A percentile compares a stretch with the other conserved stretches of the same genome.
Evolutionary conservation across 2,797 vertebrate genomes (phyloP).

Genomic region (Clarias fuscus): DNA sequence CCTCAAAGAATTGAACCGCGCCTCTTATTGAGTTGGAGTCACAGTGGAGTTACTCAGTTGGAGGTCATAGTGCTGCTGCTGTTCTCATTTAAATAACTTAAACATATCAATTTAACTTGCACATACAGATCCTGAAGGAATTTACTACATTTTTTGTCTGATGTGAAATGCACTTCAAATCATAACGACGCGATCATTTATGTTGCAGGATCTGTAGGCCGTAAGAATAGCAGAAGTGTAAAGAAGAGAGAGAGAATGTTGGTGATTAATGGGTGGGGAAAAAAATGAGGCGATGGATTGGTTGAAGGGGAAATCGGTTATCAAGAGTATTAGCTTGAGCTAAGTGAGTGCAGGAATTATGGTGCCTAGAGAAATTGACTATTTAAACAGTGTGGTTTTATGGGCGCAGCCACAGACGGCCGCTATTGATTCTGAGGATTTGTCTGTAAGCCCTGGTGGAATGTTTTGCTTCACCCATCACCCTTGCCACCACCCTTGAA

Average conservation of each 20-base stretch:
- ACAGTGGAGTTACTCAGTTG: no score
- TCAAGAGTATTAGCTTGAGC: neutral
- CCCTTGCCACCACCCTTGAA: neutral
- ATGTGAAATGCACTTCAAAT: no score
- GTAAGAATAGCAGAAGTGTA: neutral
- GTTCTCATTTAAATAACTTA: no score
- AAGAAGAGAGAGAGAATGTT: neutral
- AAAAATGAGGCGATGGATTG: neutral
- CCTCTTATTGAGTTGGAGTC: no score
- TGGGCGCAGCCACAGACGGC: neutral
- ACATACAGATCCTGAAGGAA: no score
- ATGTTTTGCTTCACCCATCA: constrained; percentile 6
- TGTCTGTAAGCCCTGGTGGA: constrained; percentile 3
- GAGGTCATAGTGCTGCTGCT: no score
- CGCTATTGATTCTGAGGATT: constrained; percentile 9
- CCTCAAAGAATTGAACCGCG: no score
- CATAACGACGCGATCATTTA: neutral
- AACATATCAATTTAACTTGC: no score
- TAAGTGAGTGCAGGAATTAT: neutral
- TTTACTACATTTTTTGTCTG: no score
- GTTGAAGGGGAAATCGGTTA: neutral
- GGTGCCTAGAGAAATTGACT: neutral
- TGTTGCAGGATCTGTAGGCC: no score
- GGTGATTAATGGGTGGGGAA: neutral
- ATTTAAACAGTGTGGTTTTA: constrained; percentile 1